Evolutionary conservation across 2,888 invertebrate genomes (phyloP), one percentile per base, ranked within the genome.

Genomic region (Acholoe squamosa): DNA sequence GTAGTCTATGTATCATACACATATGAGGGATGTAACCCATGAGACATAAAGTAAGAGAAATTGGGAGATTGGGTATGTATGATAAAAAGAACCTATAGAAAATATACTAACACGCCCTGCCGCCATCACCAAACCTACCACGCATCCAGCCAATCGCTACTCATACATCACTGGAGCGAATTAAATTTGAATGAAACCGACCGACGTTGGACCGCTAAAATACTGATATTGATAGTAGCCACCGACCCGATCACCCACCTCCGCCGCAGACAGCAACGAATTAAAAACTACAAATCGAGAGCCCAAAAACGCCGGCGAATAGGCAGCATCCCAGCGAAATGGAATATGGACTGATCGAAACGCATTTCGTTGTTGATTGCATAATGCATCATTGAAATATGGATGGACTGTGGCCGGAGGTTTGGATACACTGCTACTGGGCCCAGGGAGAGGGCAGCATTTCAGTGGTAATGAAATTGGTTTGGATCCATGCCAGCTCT

Each of bases 291-390:
- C 71, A 71, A 71, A 71, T 71, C 71, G 71, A 25, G 22, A 61
- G 71, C 28, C 25, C 31, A 71, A 71, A 71, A 71, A 71, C 71
- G n/a, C 19, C 25, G 71, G n/a, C 19, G 71, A 10, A 43, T 43
- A 3, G 43, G 43, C 71, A 25, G 71, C 71, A 71, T 71, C 71
- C 71, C 71, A 71, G 71, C 14, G 71, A 71, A 71, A 71, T 71
- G 71, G 71, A 71, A 71, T 71, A 71, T 71, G 71, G 71, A 71
- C 71, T 71, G 71, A 71, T 71, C 71, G 71, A 28, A 71, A 71
- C 71, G 71, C 71, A 28, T 71, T 71, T 28, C 14, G 71, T 28
- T 71, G 71, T 28, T 71, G 71, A 71, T 71, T 71, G 71, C 71
- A 71, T 71, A 28, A 71, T 71, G 71, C 31, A 28, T 71, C 71